Base-by-base conservation (phyloP, 53 echinoderm and acorn worm species). In the Patiria pectinifera region DNA sequence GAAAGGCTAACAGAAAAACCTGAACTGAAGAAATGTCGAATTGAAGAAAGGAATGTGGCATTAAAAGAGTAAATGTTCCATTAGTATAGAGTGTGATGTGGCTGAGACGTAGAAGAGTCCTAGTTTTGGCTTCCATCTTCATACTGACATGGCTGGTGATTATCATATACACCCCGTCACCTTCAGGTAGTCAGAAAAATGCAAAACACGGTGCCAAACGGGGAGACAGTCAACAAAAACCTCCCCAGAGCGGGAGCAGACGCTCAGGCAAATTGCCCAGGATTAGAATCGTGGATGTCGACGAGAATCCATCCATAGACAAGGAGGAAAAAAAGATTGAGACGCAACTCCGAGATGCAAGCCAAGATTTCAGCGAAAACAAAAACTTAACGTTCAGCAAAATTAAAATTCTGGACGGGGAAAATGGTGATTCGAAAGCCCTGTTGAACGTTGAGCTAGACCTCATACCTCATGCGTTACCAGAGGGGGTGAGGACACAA, bases 161-260 rank as follows among this genome's bases (percentile, higher is more conserved):
- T 4, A 93, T 96, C 59, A 11, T 96, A 2, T 60, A 94, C 21
- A 91, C 95, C n/a, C 96, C 96, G 21, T 82, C 96, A 19, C 94
- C 92, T 46, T 86, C 92, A 19, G 83, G 69, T 35, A 83, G 87
- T 15, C 66, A 91, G 44, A 93, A 86, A 69, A 22, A 80, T 26
- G 21, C n/a, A 18, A 61, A 89, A 10, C 82, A n/a, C 15, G 75
- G 76, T n/a, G 62, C 91, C 10, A 24, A 78, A 8, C 58, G 35
- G 47, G 78, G 11, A 35, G 80, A 58, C 26, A 48, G 63, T 48
- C 83, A 71, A 25, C 91, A 59, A 2, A 86, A 92, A 45, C 12
- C 62, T 24, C 10, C 77, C 10, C 4, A 35, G 61, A 58, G 8
- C 7, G 11, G 48, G 80, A 22, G 45, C 12, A 90, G 80, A 25